These are phyloP conservation scores for Hemibagrus wyckioides DNA, from an alignment of 2,113 vertebrate species.

Conservation along the genomic window DNA sequence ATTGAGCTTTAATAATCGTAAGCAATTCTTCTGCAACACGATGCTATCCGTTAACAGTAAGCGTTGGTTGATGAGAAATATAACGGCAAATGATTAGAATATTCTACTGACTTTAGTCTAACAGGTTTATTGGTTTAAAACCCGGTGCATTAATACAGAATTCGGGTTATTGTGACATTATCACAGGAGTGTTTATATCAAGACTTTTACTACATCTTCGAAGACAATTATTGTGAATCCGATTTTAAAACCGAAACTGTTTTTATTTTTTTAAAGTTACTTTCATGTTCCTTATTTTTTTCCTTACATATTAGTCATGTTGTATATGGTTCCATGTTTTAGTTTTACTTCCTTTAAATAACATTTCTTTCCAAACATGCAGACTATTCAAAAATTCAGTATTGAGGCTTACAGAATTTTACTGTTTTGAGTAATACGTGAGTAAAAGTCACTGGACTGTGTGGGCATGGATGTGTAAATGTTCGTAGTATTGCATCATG, in stretches of 20 bases:
- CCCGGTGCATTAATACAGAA: neutral
- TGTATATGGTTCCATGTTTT: slow-evolving; percentile 10
- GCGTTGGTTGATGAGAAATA: neutral
- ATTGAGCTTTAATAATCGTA: neutral
- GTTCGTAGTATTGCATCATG: neutral
- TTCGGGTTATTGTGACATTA: neutral
- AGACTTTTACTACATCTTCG: neutral
- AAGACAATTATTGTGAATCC: neutral
- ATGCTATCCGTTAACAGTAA: neutral
- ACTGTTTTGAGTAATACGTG: neutral
- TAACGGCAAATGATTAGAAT: neutral
- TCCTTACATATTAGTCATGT: neutral
- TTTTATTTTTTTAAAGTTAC: neutral
- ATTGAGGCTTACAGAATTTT: neutral
- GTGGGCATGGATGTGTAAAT: neutral
- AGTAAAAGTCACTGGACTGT: neutral
- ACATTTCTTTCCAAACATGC: neutral
- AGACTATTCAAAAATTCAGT: neutral
- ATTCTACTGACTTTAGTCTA: neutral
- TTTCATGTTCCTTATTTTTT: neutral
- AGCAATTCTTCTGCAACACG: neutral
- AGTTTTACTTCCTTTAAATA: slow-evolving; percentile 13
- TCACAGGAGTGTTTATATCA: neutral
- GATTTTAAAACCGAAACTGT: neutral
- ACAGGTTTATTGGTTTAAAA: neutral